Base-by-base conservation (phyloP, 2,113 vertebrate species). In the Mixornis gularis region DNA sequence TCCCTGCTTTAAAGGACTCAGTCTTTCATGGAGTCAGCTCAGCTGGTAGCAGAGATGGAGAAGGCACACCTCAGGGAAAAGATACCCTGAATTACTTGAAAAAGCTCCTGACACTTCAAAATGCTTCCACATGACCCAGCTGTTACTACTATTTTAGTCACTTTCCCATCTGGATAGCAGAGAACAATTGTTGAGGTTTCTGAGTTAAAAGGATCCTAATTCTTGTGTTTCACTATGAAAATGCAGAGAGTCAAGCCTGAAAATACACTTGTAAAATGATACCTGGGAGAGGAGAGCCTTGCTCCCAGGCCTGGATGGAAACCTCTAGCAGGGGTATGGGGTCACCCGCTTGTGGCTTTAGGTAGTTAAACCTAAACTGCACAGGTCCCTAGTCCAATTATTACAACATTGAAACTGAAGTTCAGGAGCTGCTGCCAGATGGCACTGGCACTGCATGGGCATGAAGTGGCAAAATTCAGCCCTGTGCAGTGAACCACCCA, bases 371-470 rank as follows among this genome's bases (percentile, higher is more conserved):
- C 55, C 55, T 58, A 70, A 52, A 10, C 19, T 71, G 12, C n/a
- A 30, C 65, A 95, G 79, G 14, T 63, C 51, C n/a, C 65, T 40
- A 36, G 36, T 90, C 85, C 70, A 60, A 73, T 92, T 92, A 69
- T 72, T 90, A 77, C 32, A 30, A 38, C 52, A 15, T 15, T 29
- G 80, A 56, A 88, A 46, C 24, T 3, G 65, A 74, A 69, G 68
- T 17, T 52, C 14, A 26, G 46, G 65, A 71, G 44, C 71, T 85
- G 46, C 69, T 93, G 49, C 64, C 81, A 81, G 69, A n/a, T 88
- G 78, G 55, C 70, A 55, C 24, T 51, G 52, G 24, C 48, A 66
- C 5, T 74, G 25, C 44, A 5, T 1, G 22, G 41, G 30, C 71
- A 68, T n/a, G 3, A 49, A 68, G 69, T 41, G 51, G 85, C n/a